phyloP scores from a whole-genome alignment of 2,113 vertebrate genomes.

The Camelus bactrianus region DNA sequence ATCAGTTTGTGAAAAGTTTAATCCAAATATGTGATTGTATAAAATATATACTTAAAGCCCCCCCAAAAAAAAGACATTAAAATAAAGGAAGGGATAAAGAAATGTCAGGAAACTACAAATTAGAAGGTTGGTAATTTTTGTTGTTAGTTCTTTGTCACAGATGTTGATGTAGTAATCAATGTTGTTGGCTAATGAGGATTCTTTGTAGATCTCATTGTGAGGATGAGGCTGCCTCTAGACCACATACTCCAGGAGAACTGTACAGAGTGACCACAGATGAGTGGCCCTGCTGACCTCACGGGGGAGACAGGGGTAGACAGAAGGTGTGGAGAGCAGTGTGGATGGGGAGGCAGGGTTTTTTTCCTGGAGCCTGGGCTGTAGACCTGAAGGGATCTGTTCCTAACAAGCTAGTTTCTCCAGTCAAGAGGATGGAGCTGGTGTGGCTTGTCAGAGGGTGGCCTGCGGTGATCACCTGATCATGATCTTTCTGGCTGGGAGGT shows the following conservation, averaged over 20 bases:
- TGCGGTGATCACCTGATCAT: not conserved
- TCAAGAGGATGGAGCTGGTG: not conserved
- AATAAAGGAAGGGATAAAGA: not conserved
- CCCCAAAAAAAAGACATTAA: not conserved
- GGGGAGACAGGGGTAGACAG: not conserved
- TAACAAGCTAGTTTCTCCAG: not conserved
- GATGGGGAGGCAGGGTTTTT: not conserved
- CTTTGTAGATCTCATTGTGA: not conserved
- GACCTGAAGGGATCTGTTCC: not conserved
- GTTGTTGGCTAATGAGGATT: not conserved
- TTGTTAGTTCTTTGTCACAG: not conserved
- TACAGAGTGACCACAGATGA: not conserved
- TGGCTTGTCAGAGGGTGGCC: not conserved
- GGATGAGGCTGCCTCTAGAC: not conserved
- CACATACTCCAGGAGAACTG: not conserved
- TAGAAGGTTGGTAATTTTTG: not conserved
- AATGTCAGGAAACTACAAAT: not conserved
- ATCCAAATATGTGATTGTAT: not conserved
- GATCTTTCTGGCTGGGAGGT: not conserved
- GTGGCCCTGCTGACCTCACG: not conserved
- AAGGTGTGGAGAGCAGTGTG: not conserved
- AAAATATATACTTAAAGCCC: not conserved
- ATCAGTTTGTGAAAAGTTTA: not conserved
- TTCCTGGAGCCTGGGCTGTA: not conserved
- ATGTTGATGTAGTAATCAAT: not conserved